Evolutionary conservation across 2,797 vertebrate species (phyloP).

Genomic region (Mus spretus): DNA sequence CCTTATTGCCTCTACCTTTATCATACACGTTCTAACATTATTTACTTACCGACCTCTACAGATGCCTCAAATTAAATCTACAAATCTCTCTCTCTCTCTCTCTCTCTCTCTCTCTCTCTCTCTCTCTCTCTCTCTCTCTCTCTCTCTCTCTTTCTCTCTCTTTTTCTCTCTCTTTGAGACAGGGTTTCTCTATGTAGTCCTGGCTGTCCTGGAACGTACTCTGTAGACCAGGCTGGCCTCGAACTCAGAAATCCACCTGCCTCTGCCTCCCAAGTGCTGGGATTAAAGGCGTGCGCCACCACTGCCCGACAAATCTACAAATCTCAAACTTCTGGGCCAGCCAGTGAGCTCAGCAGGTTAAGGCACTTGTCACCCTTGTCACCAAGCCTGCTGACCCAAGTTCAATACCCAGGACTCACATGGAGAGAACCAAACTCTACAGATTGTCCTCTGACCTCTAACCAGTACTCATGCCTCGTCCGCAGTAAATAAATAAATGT

Average conservation of each 20-base stretch:
- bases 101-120: too few relatives aligned
- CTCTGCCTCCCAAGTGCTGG: neutral
- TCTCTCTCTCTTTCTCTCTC: too few relatives aligned
- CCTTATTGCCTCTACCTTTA: neutral
- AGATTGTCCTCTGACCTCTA: neutral
- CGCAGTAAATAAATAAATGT: neutral
- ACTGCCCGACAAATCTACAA: neutral
- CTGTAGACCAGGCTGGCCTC: neutral
- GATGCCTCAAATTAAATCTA: neutral
- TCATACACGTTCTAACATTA: neutral
- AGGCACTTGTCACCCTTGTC: neutral
- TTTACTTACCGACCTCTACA: neutral
- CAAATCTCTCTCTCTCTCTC: too few relatives aligned
- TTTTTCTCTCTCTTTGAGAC: too few relatives aligned
- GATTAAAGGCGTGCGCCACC: too few relatives aligned
- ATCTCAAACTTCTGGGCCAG: neutral
- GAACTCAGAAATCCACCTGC: neutral
- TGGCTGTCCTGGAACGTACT: too few relatives aligned
- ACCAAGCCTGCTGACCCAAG: neutral
- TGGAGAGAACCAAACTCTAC: neutral
- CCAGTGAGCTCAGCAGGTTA: neutral
- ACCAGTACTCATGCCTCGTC: too few relatives aligned
- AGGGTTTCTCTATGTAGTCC: too few relatives aligned
- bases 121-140: too few relatives aligned
- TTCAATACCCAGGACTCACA: neutral